Conservation (phyloP, 2,797 vertebrate genomes). For the Characodon lateralis region DNA sequence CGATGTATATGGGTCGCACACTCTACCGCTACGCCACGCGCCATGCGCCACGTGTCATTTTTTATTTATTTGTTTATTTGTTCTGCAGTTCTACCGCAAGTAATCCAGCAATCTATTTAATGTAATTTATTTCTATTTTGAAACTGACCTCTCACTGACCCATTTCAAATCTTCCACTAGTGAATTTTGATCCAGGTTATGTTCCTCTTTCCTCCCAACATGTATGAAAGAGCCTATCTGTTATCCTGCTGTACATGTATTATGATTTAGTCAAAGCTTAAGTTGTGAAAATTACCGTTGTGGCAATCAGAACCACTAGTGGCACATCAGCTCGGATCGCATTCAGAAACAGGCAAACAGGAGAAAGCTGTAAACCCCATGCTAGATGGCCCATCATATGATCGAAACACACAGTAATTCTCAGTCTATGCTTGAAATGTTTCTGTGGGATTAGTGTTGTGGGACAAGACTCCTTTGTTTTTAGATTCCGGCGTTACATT, state of each 20-base stretch:
- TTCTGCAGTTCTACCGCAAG: background rate
- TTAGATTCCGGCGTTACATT: conserved; percentile 54
- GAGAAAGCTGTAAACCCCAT: conserved; percentile 44
- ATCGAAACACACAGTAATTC: conserved; percentile 71
- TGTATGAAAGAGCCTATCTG: conserved; percentile 14
- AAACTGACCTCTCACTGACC: conserved; percentile 19
- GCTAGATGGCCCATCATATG: conserved; percentile 69
- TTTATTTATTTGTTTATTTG: background rate
- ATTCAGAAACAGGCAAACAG: conserved; percentile 39
- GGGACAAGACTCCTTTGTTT: conserved; percentile 74
- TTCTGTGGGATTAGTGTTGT: conserved; percentile 69
- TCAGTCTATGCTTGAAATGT: conserved; percentile 55
- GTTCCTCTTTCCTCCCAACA: background rate
- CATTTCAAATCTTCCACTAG: conserved; percentile 10
- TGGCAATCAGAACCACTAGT: conserved; percentile 3
- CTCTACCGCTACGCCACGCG: no score
- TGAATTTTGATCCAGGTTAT: background rate
- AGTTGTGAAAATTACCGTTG: conserved; percentile 22
- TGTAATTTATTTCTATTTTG: background rate
- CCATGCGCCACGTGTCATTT: no score
- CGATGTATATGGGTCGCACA: background rate
- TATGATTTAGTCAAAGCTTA: conserved; percentile 24
- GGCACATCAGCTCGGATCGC: conserved; percentile 29
- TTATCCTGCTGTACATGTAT: conserved; percentile 12
- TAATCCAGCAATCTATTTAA: conserved; percentile 3